Percentiles rank a stretch among this genome's conserved stretches.
Evolutionary conservation across 2,888 invertebrate species (phyloP).

Genomic region (Zelleria hepariella): DNA sequence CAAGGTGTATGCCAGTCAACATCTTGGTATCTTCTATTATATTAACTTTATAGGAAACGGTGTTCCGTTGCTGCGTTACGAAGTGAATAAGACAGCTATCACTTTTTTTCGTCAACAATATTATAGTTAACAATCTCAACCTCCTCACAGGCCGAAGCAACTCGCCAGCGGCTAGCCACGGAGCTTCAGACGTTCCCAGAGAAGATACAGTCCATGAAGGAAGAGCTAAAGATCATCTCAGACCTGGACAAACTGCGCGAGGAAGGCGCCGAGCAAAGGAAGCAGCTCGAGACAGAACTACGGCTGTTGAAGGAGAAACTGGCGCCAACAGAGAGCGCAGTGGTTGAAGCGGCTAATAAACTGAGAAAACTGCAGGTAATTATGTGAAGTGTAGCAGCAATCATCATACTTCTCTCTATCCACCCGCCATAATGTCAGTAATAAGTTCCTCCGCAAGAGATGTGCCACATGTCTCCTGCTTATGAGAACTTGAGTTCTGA

Average conservation of each 20-base stretch:
- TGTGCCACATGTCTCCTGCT: no score
- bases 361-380: conserved; percentile 68
- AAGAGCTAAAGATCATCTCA: conserved; percentile 72
- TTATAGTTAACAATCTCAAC: not conserved
- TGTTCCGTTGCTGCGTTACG: no score
- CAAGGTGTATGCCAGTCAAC: no score
- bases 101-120: no score
- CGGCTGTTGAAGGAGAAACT: conserved; percentile 59
- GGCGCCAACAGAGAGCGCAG: conserved; percentile 58
- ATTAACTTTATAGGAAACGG: no score
- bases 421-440: no score
- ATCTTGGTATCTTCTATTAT: no score
- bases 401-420: no score
- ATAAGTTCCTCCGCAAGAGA: no score
- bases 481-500: no score
- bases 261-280: conserved; percentile 69
- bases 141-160: conserved; percentile 47
- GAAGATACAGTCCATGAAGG: conserved; percentile 76
- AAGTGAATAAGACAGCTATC: no score
- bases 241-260: conserved; percentile 73
- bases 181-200: conserved; percentile 78
- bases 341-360: conserved; percentile 61
- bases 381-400: no score
- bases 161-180: conserved; percentile 58
- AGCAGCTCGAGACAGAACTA: conserved; percentile 62